Percentiles rank a stretch among this genome's conserved stretches.
These are phyloP conservation scores for Campaea margaritaria DNA, from an alignment of 2,888 invertebrate species.

Conservation along the genomic window DNA sequence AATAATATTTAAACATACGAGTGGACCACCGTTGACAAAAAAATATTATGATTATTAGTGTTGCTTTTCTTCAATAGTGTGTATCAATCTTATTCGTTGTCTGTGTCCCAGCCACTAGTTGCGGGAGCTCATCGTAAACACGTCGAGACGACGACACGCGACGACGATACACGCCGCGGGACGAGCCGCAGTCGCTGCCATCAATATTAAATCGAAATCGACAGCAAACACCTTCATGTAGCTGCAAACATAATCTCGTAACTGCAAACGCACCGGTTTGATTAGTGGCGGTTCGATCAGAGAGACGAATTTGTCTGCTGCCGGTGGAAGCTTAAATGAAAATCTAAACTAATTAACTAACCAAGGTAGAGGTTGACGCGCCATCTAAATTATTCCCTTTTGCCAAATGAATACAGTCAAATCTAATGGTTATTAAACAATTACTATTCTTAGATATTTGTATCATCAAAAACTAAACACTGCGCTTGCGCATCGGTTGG, in stretches of 20 bases:
- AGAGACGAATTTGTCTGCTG: constrained; percentile 43
- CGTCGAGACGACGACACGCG: constrained; percentile 44
- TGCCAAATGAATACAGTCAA: too few species aligned
- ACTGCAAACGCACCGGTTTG: constrained; percentile 63
- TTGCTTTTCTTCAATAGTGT: neutral
- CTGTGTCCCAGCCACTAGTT: constrained; percentile 47
- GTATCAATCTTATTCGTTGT: neutral
- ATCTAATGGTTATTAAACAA: too few species aligned
- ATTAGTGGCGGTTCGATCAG: constrained; percentile 65
- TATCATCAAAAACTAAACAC: too few species aligned
- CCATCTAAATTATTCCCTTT: too few species aligned
- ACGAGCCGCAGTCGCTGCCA: constrained; percentile 49
- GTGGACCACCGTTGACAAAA: too few species aligned
- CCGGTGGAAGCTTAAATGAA: neutral
- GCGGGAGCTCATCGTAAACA: constrained; percentile 48
- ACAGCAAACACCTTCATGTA: constrained; percentile 56
- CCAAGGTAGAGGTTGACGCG: neutral
- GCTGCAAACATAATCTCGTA: constrained; percentile 55
- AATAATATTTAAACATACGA: too few species aligned
- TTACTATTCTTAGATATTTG: too few species aligned
- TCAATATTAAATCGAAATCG: constrained; percentile 73
- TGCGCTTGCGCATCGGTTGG: too few species aligned
- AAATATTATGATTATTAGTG: neutral
- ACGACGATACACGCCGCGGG: constrained; percentile 46
- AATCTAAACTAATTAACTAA: neutral